Conservation (phyloP, 1,140 invertebrate species). For the Rhynchophorus ferrugineus region DNA sequence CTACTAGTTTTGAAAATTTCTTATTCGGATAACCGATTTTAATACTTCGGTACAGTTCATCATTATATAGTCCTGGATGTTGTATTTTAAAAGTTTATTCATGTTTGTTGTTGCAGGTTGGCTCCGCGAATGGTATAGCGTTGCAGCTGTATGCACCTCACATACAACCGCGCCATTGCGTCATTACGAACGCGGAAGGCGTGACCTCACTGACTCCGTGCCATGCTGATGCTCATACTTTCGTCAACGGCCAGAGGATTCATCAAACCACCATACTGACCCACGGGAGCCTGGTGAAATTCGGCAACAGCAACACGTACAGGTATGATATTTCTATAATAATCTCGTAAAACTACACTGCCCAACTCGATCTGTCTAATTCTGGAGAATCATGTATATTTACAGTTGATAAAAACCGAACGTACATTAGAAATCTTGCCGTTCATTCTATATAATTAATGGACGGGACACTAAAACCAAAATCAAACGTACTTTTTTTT, state of each 20-base stretch:
- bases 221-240: conserved; percentile 85
- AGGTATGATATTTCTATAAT: conserved; percentile 4
- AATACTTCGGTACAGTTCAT: too few relatives aligned
- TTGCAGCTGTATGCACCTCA: conserved; percentile 67
- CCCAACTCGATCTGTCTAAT: not conserved
- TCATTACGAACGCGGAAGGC: conserved; percentile 80
- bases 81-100: too few relatives aligned
- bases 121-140: conserved; percentile 57
- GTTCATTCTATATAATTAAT: too few relatives aligned
- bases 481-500: too few relatives aligned
- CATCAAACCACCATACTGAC: conserved; percentile 85
- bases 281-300: conserved; percentile 81
- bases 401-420: too few relatives aligned
- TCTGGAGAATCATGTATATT: too few relatives aligned
- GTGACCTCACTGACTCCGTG: conserved; percentile 91
- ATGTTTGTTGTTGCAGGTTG: conserved; percentile 47
- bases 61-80: too few relatives aligned
- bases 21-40: too few relatives aligned
- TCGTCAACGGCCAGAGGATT: conserved; percentile 86
- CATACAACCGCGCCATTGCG: conserved; percentile 87
- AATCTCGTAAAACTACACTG: too few relatives aligned
- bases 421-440: too few relatives aligned
- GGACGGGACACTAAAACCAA: too few relatives aligned
- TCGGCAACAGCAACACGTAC: conserved; percentile 86
- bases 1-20: too few relatives aligned